Percentiles rank a stretch among this genome's conserved stretches.
phyloP scores from a whole-genome alignment of 92 coral and sea anemone genomes.

The Epizoanthus stellaris region DNA sequence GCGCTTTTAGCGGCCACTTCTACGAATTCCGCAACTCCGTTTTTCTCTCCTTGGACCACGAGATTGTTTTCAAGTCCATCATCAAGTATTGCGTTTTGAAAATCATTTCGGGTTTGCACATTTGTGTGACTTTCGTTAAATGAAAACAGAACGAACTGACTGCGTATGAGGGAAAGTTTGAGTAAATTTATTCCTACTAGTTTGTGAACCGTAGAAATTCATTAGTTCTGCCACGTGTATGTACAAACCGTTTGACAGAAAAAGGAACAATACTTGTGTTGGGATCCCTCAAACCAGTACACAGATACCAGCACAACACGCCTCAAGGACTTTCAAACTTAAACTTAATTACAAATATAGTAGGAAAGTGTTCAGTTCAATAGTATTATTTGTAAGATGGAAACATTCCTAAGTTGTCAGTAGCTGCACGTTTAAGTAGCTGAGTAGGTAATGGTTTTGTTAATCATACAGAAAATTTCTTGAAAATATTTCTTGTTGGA shows the following conservation, averaged over 20 bases:
- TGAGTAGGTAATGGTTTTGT: too few species aligned
- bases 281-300: background rate
- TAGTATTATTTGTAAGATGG: too few species aligned
- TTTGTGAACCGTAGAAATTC: constrained; percentile 29
- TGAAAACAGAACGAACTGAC: background rate
- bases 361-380: too few species aligned
- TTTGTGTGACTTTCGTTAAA: background rate
- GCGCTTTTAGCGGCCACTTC: constrained; percentile 21
- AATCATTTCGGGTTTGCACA: constrained; percentile 31
- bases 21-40: constrained; percentile 42
- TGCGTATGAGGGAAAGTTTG: background rate
- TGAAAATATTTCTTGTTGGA: background rate
- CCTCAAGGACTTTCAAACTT: background rate
- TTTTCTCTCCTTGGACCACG: constrained; percentile 51
- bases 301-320: background rate
- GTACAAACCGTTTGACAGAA: constrained; percentile 26
- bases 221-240: constrained; percentile 32
- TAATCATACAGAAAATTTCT: too few species aligned
- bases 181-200: background rate
- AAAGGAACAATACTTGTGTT: constrained; percentile 22
- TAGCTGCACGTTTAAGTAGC: too few species aligned
- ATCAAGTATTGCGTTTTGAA: constrained; percentile 55
- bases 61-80: constrained; percentile 14
- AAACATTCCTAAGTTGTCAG: too few species aligned
- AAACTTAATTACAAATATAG: background rate